Percentiles rank a stretch among this genome's conserved stretches.
phyloP scores from a whole-genome alignment of 1,140 invertebrate genomes.

The Oppia nitens region DNA sequence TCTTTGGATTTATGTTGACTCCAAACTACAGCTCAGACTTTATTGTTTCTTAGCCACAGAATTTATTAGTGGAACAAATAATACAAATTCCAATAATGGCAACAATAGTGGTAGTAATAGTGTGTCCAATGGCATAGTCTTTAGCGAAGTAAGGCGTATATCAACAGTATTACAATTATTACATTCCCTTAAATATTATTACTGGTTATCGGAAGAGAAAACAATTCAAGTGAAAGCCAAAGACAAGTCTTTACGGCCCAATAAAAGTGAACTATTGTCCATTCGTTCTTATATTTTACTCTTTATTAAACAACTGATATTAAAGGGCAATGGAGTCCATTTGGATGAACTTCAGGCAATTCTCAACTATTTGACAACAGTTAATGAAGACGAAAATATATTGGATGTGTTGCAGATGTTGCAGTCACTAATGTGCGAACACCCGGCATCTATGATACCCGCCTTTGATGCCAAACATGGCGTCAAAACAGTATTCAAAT shows the following conservation, averaged over 20 bases:
- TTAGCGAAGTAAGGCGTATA: slow-evolving; percentile 85
- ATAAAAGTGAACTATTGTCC: slow-evolving; percentile 78
- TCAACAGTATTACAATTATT: slow-evolving; percentile 95
- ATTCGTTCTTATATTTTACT: slow-evolving; percentile 86
- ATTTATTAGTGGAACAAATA: slow-evolving; percentile 12
- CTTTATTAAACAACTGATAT: slow-evolving; percentile 88
- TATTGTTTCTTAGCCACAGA: slow-evolving; percentile 18
- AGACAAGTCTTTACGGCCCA: slow-evolving; percentile 40
- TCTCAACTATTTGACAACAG: slow-evolving; percentile 90
- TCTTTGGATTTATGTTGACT: slow-evolving; percentile 65
- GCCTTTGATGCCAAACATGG: slow-evolving; percentile 95
- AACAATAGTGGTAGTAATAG: neutral
- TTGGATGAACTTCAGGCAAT: slow-evolving; percentile 94
- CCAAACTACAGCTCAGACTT: slow-evolving; percentile 16
- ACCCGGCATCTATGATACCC: slow-evolving; percentile 94
- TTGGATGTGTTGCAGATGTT: slow-evolving; percentile 94
- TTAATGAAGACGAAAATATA: slow-evolving; percentile 94
- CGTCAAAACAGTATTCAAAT: slow-evolving; percentile 86
- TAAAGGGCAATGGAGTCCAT: slow-evolving; percentile 90
- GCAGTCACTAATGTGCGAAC: slow-evolving; percentile 90
- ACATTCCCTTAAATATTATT: slow-evolving; percentile 96
- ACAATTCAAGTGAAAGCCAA: slow-evolving; percentile 3
- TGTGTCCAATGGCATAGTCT: slow-evolving; percentile 39
- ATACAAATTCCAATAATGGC: neutral
- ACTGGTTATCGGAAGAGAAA: slow-evolving; percentile 59